Evolutionary conservation across 2,797 vertebrate species (phyloP).

Genomic region (Channa striata): DNA sequence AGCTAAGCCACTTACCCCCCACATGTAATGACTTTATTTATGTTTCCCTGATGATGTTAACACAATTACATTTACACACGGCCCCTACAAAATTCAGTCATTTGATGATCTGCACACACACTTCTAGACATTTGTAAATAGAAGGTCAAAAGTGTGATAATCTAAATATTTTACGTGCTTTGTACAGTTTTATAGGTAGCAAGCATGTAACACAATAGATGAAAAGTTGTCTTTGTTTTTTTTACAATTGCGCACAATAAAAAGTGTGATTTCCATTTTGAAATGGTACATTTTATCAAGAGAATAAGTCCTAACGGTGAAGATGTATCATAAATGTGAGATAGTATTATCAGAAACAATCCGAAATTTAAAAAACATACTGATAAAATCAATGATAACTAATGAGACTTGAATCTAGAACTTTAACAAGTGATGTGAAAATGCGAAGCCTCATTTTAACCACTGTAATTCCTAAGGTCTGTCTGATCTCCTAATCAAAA

Average conservation of each 20-base stretch:
- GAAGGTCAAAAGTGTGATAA: constrained; percentile 45
- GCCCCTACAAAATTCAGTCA: constrained; percentile 30
- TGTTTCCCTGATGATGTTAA: constrained; percentile 22
- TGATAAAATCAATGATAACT: too few relatives aligned
- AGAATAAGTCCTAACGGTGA: too few relatives aligned
- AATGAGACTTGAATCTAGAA: too few relatives aligned
- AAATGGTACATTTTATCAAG: neutral
- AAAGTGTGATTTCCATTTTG: constrained; percentile 20
- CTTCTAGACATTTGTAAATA: constrained; percentile 39
- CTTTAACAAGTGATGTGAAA: too few relatives aligned
- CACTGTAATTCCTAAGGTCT: too few relatives aligned
- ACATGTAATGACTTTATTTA: constrained; percentile 51
- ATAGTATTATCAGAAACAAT: too few relatives aligned
- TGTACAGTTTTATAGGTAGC: constrained; percentile 76
- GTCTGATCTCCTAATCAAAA: too few relatives aligned
- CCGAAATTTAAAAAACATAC: too few relatives aligned
- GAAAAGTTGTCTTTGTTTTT: constrained; percentile 25
- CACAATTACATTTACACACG: constrained; percentile 20
- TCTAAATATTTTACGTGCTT: constrained; percentile 39
- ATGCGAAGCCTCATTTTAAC: too few relatives aligned
- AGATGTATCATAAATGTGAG: too few relatives aligned
- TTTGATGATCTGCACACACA: constrained; percentile 40
- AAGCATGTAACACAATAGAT: neutral
- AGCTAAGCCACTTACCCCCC: neutral
- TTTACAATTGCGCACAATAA: constrained; percentile 62